Evolutionary conservation across 2,888 invertebrate genomes (phyloP), one percentile per base, ranked within the genome.

Genomic region (Acleris laterana): DNA sequence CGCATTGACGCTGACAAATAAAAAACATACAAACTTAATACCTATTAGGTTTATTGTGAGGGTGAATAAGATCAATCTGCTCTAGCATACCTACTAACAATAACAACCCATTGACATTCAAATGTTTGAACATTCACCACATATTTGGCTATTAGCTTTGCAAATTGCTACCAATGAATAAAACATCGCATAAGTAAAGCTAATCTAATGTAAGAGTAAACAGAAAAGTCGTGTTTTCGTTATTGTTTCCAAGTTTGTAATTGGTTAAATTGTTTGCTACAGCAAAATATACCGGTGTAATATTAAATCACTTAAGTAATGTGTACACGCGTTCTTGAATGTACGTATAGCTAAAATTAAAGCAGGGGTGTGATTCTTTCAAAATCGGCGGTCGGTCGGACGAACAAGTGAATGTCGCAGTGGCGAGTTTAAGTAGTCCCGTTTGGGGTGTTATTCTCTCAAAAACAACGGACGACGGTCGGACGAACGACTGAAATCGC

Each of bases 81-180:
- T 44, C 5, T 1, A n/a, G n/a, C 25, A n/a, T 32, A 32, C 32
- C 9, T 9, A 32, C 32, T 32, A 28, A 52, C 28, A 52, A 28
- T 52, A 13, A 6, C 16, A 13, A 46, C 16, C 9, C 46, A 25
- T 57, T 48, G 17, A 17, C 5, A 48, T 28, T 25, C 28, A 42
- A 61, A 61, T 61, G 52, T 52, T 52, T 61, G 61, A 61, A 28
- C 25, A 28, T 25, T 25, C 38, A 28, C 58, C 61, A 44, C 22
- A 52, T 38, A 60, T 60, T 42, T 42, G 42, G n/a, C 61, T 11
- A 61, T 52, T 61, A 51, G 61, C 42, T 17, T 61, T 61, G 52
- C 61, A 61, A 61, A 61, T 20, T 16, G 16, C 16, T 20, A 0
- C 38, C 13, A 38, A 61, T 61, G 61, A 61, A 61, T 61, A 52